Evolutionary conservation across 2,113 vertebrate species (phyloP).

Genomic region (Zosterops hypoxanthus): DNA sequence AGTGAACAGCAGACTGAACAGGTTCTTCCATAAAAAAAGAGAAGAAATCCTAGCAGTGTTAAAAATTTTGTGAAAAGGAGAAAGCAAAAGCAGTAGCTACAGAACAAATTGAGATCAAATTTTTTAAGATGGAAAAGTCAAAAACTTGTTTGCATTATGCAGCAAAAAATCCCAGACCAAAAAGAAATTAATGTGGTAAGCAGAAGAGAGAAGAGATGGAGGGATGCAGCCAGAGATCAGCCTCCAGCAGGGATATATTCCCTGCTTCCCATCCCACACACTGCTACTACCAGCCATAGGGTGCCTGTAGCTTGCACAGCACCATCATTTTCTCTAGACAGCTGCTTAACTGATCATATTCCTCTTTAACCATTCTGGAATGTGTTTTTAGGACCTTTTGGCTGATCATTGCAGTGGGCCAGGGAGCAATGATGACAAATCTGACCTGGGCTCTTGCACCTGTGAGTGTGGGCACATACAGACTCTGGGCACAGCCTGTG

Average conservation of each 20-base stretch:
- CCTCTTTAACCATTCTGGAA: neutral
- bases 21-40: neutral
- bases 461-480: neutral
- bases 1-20: neutral
- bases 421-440: neutral
- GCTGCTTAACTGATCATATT: neutral
- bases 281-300: neutral
- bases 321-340: neutral
- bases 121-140: neutral
- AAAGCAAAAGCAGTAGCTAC: neutral
- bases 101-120: neutral
- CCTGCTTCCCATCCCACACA: neutral
- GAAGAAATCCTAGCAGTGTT: neutral
- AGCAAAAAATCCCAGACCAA: neutral
- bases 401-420: neutral
- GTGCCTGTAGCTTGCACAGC: neutral
- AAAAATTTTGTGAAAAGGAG: neutral
- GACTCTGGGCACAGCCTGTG: neutral
- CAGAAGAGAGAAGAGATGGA: neutral
- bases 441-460: neutral
- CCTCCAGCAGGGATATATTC: neutral
- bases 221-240: neutral
- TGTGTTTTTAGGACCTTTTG: neutral
- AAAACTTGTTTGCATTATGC: neutral
- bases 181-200: neutral